A percentile compares a stretch with the other conserved stretches of the same genome.
phyloP scores from a whole-genome alignment of 2,797 vertebrate genomes.

The Siniperca scherzeri region DNA sequence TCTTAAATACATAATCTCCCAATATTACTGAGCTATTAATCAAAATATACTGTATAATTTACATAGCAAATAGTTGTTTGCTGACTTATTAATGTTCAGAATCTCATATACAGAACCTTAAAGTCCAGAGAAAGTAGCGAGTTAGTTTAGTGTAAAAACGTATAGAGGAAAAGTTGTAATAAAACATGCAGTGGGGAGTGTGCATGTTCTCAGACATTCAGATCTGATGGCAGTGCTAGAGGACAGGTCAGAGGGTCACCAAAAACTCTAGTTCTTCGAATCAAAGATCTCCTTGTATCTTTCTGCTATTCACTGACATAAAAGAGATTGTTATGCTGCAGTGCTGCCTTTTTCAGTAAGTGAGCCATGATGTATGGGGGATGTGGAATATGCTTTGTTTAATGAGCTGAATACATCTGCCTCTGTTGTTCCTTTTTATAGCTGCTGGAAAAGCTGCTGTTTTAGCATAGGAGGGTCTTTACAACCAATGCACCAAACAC shows the following conservation, averaged over 20 bases:
- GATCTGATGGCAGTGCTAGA: background rate
- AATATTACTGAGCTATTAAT: background rate
- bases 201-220: background rate
- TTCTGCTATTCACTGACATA: slow-evolving; percentile 4
- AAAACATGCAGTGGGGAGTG: background rate
- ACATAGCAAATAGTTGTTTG: too few species aligned
- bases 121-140: too few species aligned
- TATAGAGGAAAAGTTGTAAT: background rate
- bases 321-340: background rate
- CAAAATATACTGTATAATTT: background rate
- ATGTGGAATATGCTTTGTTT: slow-evolving; percentile 34
- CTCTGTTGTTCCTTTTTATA: slow-evolving; percentile 42
- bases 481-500: background rate
- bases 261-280: background rate
- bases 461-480: background rate
- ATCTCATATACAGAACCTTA: too few species aligned
- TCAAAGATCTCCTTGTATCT: background rate
- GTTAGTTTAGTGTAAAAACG: background rate
- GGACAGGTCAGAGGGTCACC: background rate
- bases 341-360: slow-evolving; percentile 13
- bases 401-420: slow-evolving; percentile 42
- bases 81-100: too few species aligned
- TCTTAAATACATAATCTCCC: background rate
- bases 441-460: slow-evolving; percentile 6
- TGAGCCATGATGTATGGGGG: slow-evolving; percentile 20